Base-by-base conservation (phyloP, 1,140 invertebrate species). In the Olivierus martensii region DNA sequence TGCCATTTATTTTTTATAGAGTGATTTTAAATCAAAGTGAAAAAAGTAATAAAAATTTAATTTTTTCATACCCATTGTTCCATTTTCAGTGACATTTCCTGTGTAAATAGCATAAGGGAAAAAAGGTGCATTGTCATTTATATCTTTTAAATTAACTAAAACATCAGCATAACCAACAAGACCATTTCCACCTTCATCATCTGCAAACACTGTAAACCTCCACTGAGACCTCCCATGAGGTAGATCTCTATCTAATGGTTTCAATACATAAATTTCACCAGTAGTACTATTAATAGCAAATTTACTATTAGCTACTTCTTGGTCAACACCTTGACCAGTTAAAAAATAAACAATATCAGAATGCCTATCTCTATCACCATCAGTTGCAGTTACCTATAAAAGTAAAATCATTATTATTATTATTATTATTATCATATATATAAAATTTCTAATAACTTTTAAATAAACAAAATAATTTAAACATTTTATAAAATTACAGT, bases 331-430 rank as follows among this genome's bases (percentile, higher is more conserved):
- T 67, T 96, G 90, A 10, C 92, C 92, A 19, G 91, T 95, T 45
- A 98, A 73, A 71, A 91, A 92, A 69, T 97, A 98, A 6, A 95
- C 89, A 65, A 98, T 96, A 64, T 92, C 87, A 64, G 92, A 89
- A 42, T 82, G 83, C 46, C 92, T 78, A 67, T 93, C 89, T 63
- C 89, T 87, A 69, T 97, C 92, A 18, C 90, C 90, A 66, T 97
- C 92, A 3, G 85, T 91, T 19, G 92, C 92, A 21, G 82, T 87
- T 44, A 97, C 91, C 92, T 97, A 68, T 7, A 60, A 28, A 9
- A 28, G 9, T 9, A 28, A 28, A 28, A 28, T 28, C 9, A 6
- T 28, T 6, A 28, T 28, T 1, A 28, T 28, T 28, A 28, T 28
- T 28, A n/a, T n/a, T n/a, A n/a, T n/a, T n/a, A n/a, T n/a, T n/a